These are phyloP conservation scores for Lontra canadensis DNA, from an alignment of 2,113 vertebrate genomes.

Conservation along the genomic window DNA sequence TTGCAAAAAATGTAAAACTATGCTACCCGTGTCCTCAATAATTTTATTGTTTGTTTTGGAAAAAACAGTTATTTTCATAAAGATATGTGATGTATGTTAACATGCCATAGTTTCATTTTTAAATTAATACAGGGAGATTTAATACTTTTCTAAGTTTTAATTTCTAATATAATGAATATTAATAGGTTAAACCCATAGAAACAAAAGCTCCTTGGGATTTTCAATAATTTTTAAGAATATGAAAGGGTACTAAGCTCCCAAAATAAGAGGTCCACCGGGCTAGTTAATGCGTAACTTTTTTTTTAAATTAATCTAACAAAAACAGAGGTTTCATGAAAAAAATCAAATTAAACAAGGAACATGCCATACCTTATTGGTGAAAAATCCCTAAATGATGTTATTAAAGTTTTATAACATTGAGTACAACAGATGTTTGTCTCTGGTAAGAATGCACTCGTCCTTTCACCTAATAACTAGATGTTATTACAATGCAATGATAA, in stretches of 20 bases:
- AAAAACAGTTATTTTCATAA: not conserved
- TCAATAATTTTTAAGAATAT: not conserved
- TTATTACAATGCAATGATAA: not conserved
- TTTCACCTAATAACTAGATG: not conserved
- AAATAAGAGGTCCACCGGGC: not conserved
- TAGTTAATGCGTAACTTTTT: not conserved
- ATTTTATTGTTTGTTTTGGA: not conserved
- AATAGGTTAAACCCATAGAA: not conserved
- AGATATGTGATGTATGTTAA: not conserved
- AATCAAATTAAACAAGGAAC: not conserved
- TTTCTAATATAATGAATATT: not conserved
- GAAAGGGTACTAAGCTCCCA: not conserved
- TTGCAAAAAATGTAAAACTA: not conserved
- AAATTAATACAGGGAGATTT: not conserved
- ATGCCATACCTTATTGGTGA: not conserved
- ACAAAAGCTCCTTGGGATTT: not conserved
- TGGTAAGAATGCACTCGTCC: not conserved
- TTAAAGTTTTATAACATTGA: not conserved
- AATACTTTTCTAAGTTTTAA: not conserved
- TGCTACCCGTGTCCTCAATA: fast-evolving
- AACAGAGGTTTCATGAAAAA: not conserved
- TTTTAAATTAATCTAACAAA: not conserved
- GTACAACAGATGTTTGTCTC: not conserved
- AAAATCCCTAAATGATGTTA: not conserved
- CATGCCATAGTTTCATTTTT: not conserved